Conservation (phyloP, 1,140 invertebrate genomes). For the Eulimnadia texana region DNA sequence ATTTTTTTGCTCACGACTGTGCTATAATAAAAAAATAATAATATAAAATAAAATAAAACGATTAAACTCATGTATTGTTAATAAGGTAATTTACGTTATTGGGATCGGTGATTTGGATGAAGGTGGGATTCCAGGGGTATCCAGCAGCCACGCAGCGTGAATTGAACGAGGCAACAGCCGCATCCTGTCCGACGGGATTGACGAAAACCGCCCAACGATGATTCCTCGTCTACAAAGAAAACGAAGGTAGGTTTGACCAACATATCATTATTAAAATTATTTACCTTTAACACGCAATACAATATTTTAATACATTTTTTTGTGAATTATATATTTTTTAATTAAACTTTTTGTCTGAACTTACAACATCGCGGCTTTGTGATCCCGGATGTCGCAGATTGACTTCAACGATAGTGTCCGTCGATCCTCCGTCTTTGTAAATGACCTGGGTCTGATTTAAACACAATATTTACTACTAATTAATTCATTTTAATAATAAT, state of each 20-base stretch:
- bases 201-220: slow-evolving; percentile 90
- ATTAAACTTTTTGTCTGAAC: too few relatives aligned
- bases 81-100: slow-evolving; percentile 50
- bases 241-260: background rate
- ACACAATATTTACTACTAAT: background rate
- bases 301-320: too few relatives aligned
- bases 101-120: slow-evolving; percentile 73
- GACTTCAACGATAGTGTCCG: slow-evolving; percentile 77
- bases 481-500: background rate
- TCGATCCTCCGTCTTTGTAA: slow-evolving; percentile 67
- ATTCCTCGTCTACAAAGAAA: slow-evolving; percentile 47
- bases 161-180: slow-evolving; percentile 56
- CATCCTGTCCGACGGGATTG: slow-evolving; percentile 84
- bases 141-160: slow-evolving; percentile 78
- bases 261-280: background rate
- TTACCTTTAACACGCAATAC: too few relatives aligned
- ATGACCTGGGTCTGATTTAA: slow-evolving; percentile 61
- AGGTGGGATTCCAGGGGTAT: slow-evolving; percentile 85
- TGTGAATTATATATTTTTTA: too few relatives aligned
- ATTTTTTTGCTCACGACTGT: too few relatives aligned
- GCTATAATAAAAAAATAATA: too few relatives aligned
- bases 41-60: too few relatives aligned
- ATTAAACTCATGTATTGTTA: too few relatives aligned
- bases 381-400: slow-evolving; percentile 65
- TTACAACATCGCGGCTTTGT: slow-evolving; percentile 57